Conservation (phyloP, 1,140 invertebrate species). For the fruit fly (Drosophila melanogaster) region Release_6_plus_ISO1_MT NT_033777.3:14290001-14290500, state of each 20-base stretch:
- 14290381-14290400: constrained; percentile 18
- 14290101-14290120: too few species aligned
- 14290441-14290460: constrained; percentile 42
- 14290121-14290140: rapidly evolving
- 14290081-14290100: too few species aligned
- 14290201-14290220: too few species aligned
- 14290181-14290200: too few species aligned
- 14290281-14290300: constrained; percentile 12
- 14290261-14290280: constrained; percentile 16
- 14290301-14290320: constrained; percentile 13
- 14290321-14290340: constrained; percentile 27
- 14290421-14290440: constrained; percentile 23
- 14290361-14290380: constrained; percentile 63
- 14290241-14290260: neutral
- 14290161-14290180: too few species aligned
- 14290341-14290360: constrained; percentile 75
- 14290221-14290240: too few species aligned
- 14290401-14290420: constrained; percentile 15
- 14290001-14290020: too few species aligned
- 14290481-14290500: constrained; percentile 37
- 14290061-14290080: too few species aligned
- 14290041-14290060: too few species aligned
- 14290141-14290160: too few species aligned
- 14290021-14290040: too few species aligned
- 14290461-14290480: constrained; percentile 28